Evolutionary conservation across 2,888 invertebrate species (phyloP), one percentile per base, ranked within the genome.

Genomic region (Phortica okadai): DNA sequence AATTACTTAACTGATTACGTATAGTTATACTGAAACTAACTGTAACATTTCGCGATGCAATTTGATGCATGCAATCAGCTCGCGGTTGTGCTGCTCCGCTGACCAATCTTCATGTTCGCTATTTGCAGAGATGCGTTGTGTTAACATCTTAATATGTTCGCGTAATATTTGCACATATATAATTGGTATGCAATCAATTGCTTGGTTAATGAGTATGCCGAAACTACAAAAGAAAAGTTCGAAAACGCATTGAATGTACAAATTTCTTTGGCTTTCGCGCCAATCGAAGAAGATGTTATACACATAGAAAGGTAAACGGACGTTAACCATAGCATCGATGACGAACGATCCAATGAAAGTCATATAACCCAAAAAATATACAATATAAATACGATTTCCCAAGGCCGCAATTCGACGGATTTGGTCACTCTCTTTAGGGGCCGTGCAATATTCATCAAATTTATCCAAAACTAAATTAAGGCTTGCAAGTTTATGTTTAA

Each of bases 261-360:
- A 62, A 6, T 73, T 14, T n/a, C 33, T n/a, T 21, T 16, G 11
- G 44, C 59, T 44, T 1, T 14, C 41, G 56, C 73, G 73, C 73
- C 73, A 73, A 16, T 73, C 59, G 11, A 73, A 8, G 44, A 73
- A 73, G 25, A 56, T 50, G 16, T 54, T 59, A 14, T 73, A 73
- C 25, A 62, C 25, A 62, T 44, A 59, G 45, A 62, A 73, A 6
- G 73, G 73, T 5, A 44, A 62, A 42, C 44, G 59, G 45, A 21
- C 44, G 7, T 62, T 41, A 21, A 62, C 3, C 6, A 73, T 59
- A 10, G 16, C 73, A n/a, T 62, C 73, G 11, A 62, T 21, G 6
- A 62, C 42, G 25, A 5, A 33, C 8, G 42, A 16, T 4, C 16
- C n/a, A 8, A 62, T 45, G 62, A 44, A 73, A 42, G n/a, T 21